Evolutionary conservation across 2,113 vertebrate species (phyloP), one percentile per base, ranked within the genome.

Genomic region (Burhinus bistriatus): DNA sequence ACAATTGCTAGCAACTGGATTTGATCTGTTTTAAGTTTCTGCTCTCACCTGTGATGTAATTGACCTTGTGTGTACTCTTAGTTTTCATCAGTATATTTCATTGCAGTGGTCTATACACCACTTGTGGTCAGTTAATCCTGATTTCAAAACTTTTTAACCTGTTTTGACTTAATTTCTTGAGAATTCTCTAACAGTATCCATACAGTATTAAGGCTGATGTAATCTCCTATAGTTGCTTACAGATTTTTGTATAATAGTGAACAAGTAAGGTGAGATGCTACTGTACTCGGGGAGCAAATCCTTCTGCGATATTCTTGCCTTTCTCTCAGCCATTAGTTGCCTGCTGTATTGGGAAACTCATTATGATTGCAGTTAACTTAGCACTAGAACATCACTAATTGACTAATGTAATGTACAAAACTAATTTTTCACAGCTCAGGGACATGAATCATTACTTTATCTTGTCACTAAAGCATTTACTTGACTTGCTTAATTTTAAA

Each of bases 401-500:
- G 97, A 95, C 96, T 91, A 88, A 49, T 81, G 90, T 93, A 93
- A 95, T 93, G 92, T 95, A 87, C 88, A 87, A 77, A 96, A 93
- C 89, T 93, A 93, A 91, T 91, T 98, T 96, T 97, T 95, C 80
- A 69, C 77, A 89, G 95, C 95, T 94, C 61, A 69, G 94, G 95
- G 93, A 95, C 85, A 85, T 58, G 82, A 98, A 93, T 97, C 83
- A 88, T 98, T 97, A 96, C 94, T 97, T 93, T 79, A 70, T 84
- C 91, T 93, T 95, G 90, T 97, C 97, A 92, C 93, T 98, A 96
- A 97, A 89, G 89, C 92, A 87, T 97, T 96, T 83, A 95, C 84
- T 97, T 96, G 91, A 92, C 84, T 94, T 93, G 92, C 96, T 97
- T 98, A 94, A 97, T 98, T 97, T 96, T 93, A 97, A 97, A 97